phyloP scores from a whole-genome alignment of 1,140 invertebrate species.

The Drosophila leontia region DNA sequence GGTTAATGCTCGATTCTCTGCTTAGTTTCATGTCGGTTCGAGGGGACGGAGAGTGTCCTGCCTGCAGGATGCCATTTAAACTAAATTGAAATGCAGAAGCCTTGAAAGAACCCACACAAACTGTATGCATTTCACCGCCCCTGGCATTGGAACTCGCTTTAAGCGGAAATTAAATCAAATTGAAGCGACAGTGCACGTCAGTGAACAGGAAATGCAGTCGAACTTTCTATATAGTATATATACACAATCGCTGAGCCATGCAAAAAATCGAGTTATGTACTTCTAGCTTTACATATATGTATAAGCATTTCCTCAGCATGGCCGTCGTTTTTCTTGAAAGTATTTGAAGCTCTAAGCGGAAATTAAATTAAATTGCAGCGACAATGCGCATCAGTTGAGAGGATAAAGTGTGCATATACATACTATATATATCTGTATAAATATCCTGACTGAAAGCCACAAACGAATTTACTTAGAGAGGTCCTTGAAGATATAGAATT shows the following conservation, averaged over 20 bases:
- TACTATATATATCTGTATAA: not conserved
- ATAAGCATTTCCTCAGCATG: constrained; percentile 4
- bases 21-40: constrained; percentile 23
- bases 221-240: constrained; percentile 9
- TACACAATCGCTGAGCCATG: constrained; percentile 1
- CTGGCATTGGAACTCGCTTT: constrained; percentile 16
- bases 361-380: constrained; percentile 15
- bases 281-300: not conserved
- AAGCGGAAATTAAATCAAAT: constrained; percentile 59
- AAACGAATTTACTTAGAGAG: not conserved
- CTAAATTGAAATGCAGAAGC: constrained; percentile 58
- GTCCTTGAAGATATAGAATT: no score
- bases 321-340: constrained; percentile 1
- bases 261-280: constrained; percentile 11
- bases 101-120: constrained; percentile 29
- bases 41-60: not conserved
- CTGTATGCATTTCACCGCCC: constrained; percentile 16
- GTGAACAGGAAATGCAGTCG: constrained; percentile 16
- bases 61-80: constrained; percentile 53
- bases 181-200: constrained; percentile 36
- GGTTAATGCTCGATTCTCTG: constrained; percentile 44
- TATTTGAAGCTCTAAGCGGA: constrained; percentile 4
- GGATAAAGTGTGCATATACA: not conserved
- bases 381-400: not conserved
- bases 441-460: not conserved